Conservation (phyloP, 2,888 invertebrate species). For the Podotricha telesiphe region DNA sequence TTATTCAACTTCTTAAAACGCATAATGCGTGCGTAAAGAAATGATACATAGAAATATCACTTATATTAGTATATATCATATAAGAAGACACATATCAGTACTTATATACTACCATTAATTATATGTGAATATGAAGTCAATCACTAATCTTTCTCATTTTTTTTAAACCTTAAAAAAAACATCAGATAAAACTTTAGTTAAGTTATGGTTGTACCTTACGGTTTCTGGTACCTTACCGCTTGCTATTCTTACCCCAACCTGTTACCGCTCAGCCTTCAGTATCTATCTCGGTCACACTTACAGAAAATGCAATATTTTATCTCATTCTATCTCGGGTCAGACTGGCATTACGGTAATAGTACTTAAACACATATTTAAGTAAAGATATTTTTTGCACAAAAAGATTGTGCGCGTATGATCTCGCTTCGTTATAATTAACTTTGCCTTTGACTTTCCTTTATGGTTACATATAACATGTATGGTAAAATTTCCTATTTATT, state of each 20-base stretch:
- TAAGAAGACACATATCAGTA: too few species aligned
- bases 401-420: constrained; percentile 60
- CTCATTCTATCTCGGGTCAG: constrained; percentile 73
- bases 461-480: constrained; percentile 30
- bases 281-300: constrained; percentile 54
- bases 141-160: neutral
- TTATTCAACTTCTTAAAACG: too few species aligned
- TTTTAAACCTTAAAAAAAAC: constrained; percentile 12
- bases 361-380: constrained; percentile 83
- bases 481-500: neutral
- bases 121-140: neutral
- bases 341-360: constrained; percentile 80
- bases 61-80: too few species aligned
- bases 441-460: constrained; percentile 43
- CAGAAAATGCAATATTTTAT: constrained; percentile 49
- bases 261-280: constrained; percentile 79
- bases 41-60: too few species aligned
- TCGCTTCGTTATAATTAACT: constrained; percentile 48
- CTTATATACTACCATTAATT: too few species aligned
- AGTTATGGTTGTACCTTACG: constrained; percentile 56
- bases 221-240: constrained; percentile 76
- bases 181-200: constrained; percentile 52
- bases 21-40: too few species aligned
- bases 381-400: constrained; percentile 75
- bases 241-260: constrained; percentile 79